Evolutionary conservation across 2,113 vertebrate species (phyloP).

Genomic region (Planiliza haematocheilus): DNA sequence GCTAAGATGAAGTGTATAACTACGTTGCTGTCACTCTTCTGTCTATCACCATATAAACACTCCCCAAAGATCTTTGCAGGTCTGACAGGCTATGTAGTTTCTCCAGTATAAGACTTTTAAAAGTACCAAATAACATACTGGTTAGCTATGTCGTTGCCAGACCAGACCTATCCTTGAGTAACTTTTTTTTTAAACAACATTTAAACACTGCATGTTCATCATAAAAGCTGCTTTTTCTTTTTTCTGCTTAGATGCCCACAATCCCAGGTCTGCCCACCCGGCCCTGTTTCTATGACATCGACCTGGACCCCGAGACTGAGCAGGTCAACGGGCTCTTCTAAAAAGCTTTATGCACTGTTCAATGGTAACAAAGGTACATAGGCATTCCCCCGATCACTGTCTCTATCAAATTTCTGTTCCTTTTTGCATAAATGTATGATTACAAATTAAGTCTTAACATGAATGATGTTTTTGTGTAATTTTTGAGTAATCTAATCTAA

Average conservation of each 20-base stretch:
- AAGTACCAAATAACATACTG: too few relatives aligned
- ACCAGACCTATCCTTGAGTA: too few relatives aligned
- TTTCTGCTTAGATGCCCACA: conserved; percentile 90
- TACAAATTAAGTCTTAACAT: background rate
- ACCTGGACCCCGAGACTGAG: conserved; percentile 92
- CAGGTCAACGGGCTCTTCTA: conserved; percentile 93
- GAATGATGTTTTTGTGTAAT: background rate
- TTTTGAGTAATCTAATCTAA: background rate
- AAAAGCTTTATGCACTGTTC: too few relatives aligned
- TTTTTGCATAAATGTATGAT: background rate
- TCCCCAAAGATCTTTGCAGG: too few relatives aligned
- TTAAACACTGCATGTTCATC: background rate
- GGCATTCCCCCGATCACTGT: background rate
- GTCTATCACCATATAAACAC: too few relatives aligned
- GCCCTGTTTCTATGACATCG: conserved; percentile 98
- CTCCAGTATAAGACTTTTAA: too few relatives aligned
- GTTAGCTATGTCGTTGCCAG: too few relatives aligned
- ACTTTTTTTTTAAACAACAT: background rate
- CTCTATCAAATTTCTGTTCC: background rate
- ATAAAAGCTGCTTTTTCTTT: background rate
- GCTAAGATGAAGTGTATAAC: too few relatives aligned
- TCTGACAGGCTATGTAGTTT: too few relatives aligned
- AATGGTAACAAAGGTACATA: background rate
- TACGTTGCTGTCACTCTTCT: too few relatives aligned
- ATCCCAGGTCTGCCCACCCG: conserved; percentile 98